Evolutionary conservation across 2,888 invertebrate genomes (phyloP), one percentile per base, ranked within the genome.

Genomic region (Meloe dianella): DNA sequence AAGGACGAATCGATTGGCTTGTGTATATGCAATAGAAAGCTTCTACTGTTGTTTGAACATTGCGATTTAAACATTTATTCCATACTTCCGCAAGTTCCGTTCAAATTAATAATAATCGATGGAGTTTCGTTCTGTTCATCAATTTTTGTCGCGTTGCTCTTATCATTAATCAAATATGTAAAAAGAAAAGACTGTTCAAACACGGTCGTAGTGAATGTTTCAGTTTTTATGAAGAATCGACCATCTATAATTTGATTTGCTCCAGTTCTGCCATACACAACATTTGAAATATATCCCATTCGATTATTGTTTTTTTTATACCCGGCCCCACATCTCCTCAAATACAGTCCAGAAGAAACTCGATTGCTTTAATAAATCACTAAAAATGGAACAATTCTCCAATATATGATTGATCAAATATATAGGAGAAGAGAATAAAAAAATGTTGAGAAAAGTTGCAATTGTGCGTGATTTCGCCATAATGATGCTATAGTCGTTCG

Each of bases 401-500:
- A 17, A 41, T 17, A 17, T n/a, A 17, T 17, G n/a, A 41, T 41
- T 3, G 17, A 41, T 41, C 3, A 32, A 10, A 32, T 32, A 7
- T 1, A 10, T 7, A 41, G 2, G 17, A 17, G 5, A 17, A 38
- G 1, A n/a, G 22, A 24, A 24, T 3, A 1, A 12, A 24, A 22
- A 51, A 24, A 22, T 51, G 17, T 59, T 35, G 17, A 30, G 30
- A 57, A 62, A 57, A 47, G 12, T 62, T 29, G 56, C 30, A 57
- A 22, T 63, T 63, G 30, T 47, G 41, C 30, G 38, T 60, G 60
- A 64, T 67, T 67, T 63, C 57, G 57, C 63, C 67, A 67, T 51
- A 63, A 56, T 51, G 56, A 60, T 32, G 60, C 41, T 60, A n/a
- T n/a, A 65, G 65, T 67, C 66, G 32, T 67, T 57, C 61, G 68